These are phyloP conservation scores for Meriones unguiculatus DNA, from an alignment of 2,113 vertebrate genomes.

Conservation along the genomic window DNA sequence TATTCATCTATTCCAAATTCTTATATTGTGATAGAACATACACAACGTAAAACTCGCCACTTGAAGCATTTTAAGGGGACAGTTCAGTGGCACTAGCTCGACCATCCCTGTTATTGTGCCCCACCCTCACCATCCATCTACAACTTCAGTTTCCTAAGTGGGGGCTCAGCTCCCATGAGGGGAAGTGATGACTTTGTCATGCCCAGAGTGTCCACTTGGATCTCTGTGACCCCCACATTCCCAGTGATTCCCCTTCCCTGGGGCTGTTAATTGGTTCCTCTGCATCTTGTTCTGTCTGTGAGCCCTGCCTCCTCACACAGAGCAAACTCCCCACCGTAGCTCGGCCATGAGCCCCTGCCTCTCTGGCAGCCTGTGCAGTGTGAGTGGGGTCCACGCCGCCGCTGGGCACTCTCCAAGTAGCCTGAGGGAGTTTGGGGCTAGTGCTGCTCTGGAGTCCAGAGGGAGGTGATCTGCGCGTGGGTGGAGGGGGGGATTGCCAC, in stretches of 20 bases:
- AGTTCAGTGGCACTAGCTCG: not conserved
- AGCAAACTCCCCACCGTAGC: not conserved
- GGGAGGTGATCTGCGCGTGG: not conserved
- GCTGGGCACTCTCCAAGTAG: not conserved
- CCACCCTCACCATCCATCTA: too few species aligned
- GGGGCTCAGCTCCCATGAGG: not conserved
- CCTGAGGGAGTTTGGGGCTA: not conserved
- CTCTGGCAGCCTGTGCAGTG: not conserved
- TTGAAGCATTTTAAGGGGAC: not conserved
- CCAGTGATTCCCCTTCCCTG: not conserved
- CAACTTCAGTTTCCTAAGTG: not conserved
- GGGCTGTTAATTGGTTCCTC: not conserved
- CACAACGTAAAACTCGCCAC: not conserved
- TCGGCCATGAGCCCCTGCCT: not conserved
- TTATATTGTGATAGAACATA: not conserved
- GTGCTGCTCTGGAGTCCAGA: not conserved
- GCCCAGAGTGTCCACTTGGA: not conserved
- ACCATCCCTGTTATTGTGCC: fast-evolving
- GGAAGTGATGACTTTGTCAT: not conserved
- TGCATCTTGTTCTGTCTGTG: not conserved
- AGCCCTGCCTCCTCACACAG: not conserved
- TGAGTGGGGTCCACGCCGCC: not conserved
- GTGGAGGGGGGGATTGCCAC: not conserved
- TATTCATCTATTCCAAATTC: not conserved
- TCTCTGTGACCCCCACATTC: not conserved